Base-by-base conservation (phyloP, 2,888 invertebrate genomes). In the Pterostichus madidus region DNA sequence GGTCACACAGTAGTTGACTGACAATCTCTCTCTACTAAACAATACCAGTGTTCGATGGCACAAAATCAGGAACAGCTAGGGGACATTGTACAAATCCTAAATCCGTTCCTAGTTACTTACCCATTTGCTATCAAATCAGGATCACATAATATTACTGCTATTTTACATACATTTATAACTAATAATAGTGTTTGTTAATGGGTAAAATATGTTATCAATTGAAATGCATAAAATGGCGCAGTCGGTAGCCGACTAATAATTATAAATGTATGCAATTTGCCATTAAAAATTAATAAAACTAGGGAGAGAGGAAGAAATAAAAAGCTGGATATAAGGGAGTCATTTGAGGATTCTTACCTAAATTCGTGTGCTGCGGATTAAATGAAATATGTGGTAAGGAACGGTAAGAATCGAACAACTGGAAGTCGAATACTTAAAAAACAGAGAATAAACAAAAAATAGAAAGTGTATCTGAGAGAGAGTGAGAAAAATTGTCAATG, bases 1-100 rank as follows among this genome's bases (percentile, higher is more conserved):
- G 68, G 80, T 68, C 80, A 80, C 80, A 80, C 80, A 80, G 81
- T 82, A 82, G 76, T 17, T 61, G 53, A 80, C 81, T 68, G 80
- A 46, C 75, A 82, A 75, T 75, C 56, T 82, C 75, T 82, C 81
- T 82, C 75, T 35, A 82, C 15, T 71, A 13, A 5, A 49, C 13
- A n/a, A 13, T 5, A 13, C 56, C 56, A 56, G 56, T 15, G 44
- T 39, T 71, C 44, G 68, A 71, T 11, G 7, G 11, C 56, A 24
- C 24, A 2, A 24, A 24, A 24, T 24, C 3, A 24, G 24, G 24
- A 24, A 24, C 24, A 24, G 68, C 32, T 35, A 71, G 44, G 44
- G 44, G 17, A 17, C 56, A 56, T 13, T 56, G 24, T 56, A 56
- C 39, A 39, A 39, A 39, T 39, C 56, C 56, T 56, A 56, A 13